Conservation (phyloP, 2,113 vertebrate species). For the Nyctereutes procyonoides region DNA sequence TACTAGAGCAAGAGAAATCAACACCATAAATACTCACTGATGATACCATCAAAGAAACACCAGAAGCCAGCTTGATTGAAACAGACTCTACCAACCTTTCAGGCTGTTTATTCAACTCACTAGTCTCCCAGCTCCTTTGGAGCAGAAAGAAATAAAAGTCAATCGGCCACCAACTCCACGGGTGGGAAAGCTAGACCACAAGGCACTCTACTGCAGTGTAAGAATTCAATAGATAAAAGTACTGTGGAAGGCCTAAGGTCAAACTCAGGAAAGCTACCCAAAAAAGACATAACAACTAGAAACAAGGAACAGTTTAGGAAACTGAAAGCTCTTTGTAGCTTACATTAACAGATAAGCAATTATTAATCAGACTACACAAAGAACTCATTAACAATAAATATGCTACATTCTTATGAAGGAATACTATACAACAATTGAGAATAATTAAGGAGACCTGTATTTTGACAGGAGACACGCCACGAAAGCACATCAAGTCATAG, state of each 20-base stretch:
- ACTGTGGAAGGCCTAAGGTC: not conserved
- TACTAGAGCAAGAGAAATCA: not conserved
- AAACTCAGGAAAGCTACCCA: not conserved
- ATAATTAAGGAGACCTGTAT: not conserved
- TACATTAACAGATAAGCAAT: not conserved
- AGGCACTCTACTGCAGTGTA: not conserved
- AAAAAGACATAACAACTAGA: not conserved
- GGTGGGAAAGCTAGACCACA: not conserved
- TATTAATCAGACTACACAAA: not conserved
- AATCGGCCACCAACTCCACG: not conserved
- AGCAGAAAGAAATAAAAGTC: not conserved
- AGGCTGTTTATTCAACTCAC: not conserved
- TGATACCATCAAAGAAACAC: not conserved
- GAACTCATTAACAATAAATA: not conserved
- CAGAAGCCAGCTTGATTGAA: not conserved
- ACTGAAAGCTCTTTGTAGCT: not conserved
- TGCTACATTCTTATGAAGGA: not conserved
- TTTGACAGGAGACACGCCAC: not conserved
- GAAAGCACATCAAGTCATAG: not conserved
- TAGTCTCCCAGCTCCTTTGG: not conserved
- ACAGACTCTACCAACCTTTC: not conserved
- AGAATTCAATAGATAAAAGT: not conserved
- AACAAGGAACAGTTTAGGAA: not conserved
- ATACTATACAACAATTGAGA: not conserved
- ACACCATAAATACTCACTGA: not conserved